Conservation (phyloP, 2,113 vertebrate genomes). For the Cephalopterus ornatus region DNA sequence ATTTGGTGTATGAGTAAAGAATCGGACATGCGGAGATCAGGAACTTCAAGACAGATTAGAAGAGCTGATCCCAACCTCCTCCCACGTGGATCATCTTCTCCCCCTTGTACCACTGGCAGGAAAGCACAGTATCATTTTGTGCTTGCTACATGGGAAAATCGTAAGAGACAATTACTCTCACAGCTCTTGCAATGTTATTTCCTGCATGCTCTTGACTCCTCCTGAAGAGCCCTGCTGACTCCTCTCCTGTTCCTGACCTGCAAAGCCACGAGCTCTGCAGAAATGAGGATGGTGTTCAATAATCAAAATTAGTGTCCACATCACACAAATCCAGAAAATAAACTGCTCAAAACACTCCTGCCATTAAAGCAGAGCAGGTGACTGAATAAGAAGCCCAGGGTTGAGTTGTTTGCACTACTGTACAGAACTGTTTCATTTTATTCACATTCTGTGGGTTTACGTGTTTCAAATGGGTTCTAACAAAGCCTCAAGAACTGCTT, state of each 20-base stretch:
- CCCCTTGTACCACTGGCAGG: not conserved
- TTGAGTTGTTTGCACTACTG: not conserved
- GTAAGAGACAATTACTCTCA: not conserved
- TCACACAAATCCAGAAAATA: not conserved
- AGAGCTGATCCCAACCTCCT: not conserved
- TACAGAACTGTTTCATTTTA: not conserved
- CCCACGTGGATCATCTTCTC: not conserved
- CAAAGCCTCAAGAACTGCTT: not conserved
- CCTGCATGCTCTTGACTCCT: not conserved
- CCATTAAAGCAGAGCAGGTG: not conserved
- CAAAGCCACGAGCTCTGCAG: not conserved
- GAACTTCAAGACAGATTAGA: not conserved
- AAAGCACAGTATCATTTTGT: not conserved
- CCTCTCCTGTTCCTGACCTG: not conserved
- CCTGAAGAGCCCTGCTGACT: not conserved
- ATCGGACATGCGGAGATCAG: fast-evolving
- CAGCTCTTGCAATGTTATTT: not conserved
- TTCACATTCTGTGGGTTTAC: not conserved
- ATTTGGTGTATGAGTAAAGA: not conserved
- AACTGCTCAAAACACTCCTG: not conserved
- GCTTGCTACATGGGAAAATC: fast-evolving
- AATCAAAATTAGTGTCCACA: not conserved
- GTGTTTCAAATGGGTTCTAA: not conserved
- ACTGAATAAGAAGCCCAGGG: fast-evolving
- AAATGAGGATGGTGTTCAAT: not conserved